phyloP scores from a whole-genome alignment of 2,797 vertebrate species.

The Crenichthys baileyi region DNA sequence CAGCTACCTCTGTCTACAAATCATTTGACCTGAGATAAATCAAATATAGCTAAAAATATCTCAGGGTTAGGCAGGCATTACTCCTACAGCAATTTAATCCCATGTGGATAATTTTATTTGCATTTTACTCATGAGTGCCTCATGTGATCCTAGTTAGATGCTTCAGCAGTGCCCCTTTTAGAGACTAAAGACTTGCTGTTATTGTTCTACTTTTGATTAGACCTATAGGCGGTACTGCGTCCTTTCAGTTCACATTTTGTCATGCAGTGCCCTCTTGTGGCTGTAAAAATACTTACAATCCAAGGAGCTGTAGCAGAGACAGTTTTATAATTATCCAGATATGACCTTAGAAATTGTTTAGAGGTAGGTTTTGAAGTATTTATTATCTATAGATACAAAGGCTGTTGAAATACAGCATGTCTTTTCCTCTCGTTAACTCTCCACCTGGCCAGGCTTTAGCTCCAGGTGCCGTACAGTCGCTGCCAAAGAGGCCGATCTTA shows the following conservation, averaged over 20 bases:
- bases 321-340: neutral
- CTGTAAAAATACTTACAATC: slow-evolving; percentile 15
- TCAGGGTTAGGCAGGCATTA: neutral
- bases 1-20: neutral
- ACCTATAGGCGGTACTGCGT: slow-evolving; percentile 41
- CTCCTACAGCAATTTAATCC: neutral
- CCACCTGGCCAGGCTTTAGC: slow-evolving; percentile 83
- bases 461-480: slow-evolving; percentile 88
- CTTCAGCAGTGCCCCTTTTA: slow-evolving; percentile 18
- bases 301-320: neutral
- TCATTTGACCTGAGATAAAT: neutral
- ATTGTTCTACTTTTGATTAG: slow-evolving; percentile 52
- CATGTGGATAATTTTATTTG: neutral
- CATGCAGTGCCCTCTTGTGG: slow-evolving; percentile 68
- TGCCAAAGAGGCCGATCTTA: slow-evolving; percentile 93
- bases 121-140: neutral
- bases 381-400: neutral
- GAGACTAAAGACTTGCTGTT: slow-evolving; percentile 47
- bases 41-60: neutral
- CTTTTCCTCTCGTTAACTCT: slow-evolving; percentile 22
- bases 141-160: slow-evolving; percentile 34
- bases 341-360: neutral
- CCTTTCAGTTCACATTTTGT: slow-evolving; percentile 15
- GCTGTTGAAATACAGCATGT: neutral
- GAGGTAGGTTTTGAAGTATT: neutral